These are phyloP conservation scores for Leptinotarsa juncta DNA, from an alignment of 2,888 invertebrate genomes.

Conservation along the genomic window DNA sequence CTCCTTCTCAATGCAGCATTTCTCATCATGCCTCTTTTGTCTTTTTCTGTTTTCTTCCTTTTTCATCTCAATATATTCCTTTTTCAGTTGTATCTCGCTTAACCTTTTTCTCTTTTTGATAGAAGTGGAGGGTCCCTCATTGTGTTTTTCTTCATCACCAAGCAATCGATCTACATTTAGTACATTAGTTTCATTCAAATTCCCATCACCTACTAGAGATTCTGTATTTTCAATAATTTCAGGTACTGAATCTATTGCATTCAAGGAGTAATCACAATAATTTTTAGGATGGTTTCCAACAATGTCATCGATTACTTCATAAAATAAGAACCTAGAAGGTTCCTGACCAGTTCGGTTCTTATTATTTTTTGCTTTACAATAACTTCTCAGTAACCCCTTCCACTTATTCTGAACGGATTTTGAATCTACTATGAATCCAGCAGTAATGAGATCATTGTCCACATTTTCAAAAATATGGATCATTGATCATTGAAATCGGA, in stretches of 20 bases:
- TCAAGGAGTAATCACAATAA: conserved; percentile 4
- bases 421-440: conserved; percentile 9
- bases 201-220: background rate
- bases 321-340: conserved; percentile 30
- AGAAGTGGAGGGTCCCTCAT: background rate
- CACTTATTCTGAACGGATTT: conserved; percentile 31
- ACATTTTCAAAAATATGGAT: background rate
- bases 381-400: conserved; percentile 30
- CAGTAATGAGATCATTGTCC: conserved; percentile 17
- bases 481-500: conserved; percentile 17
- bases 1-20: no score
- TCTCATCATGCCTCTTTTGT: background rate
- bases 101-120: conserved; percentile 5
- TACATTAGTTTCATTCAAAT: no score
- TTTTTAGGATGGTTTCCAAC: conserved; percentile 23
- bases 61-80: background rate
- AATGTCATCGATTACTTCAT: conserved; percentile 30
- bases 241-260: background rate
- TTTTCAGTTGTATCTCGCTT: background rate
- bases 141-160: no score
- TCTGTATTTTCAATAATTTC: background rate
- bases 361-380: conserved; percentile 29
- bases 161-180: no score
- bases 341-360: conserved; percentile 27
- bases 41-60: background rate